phyloP scores from a whole-genome alignment of 1,140 invertebrate species.

The Bombyx mandarina region DNA sequence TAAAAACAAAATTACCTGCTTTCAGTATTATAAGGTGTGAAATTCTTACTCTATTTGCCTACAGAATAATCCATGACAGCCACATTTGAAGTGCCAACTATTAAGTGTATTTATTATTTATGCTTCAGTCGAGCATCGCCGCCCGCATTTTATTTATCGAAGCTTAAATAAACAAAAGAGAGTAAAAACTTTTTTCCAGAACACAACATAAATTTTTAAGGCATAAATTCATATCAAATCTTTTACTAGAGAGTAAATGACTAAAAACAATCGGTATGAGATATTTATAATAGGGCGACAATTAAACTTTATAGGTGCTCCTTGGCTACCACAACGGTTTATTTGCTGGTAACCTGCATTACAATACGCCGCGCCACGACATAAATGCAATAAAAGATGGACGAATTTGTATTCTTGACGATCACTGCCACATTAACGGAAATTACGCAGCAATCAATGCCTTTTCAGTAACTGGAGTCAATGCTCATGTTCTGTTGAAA shows the following conservation, averaged over 20 bases:
- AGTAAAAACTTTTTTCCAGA: neutral
- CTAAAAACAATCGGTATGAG: neutral
- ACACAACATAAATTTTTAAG: too few species aligned
- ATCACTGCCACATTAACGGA: conserved; percentile 14
- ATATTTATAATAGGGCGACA: neutral
- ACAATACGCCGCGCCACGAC: conserved; percentile 21
- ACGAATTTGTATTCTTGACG: conserved; percentile 21
- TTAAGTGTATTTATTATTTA: too few species aligned
- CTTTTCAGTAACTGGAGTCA: conserved; percentile 25
- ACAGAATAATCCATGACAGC: too few species aligned
- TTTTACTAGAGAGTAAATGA: too few species aligned
- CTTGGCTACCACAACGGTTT: conserved; percentile 28
- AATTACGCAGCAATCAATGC: conserved; percentile 15
- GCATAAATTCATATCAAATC: too few species aligned
- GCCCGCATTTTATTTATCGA: neutral
- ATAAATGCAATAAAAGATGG: conserved; percentile 21
- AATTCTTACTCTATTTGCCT: too few species aligned
- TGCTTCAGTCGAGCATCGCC: too few species aligned
- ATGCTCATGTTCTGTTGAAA: conserved; percentile 27
- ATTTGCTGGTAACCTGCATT: conserved; percentile 31
- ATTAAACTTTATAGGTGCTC: conserved; percentile 17
- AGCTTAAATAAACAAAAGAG: neutral
- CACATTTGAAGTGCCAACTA: too few species aligned
- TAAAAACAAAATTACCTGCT: too few species aligned
- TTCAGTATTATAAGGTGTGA: too few species aligned